phyloP scores from a whole-genome alignment of 2,113 vertebrate genomes.

The Leptosomus discolor region DNA sequence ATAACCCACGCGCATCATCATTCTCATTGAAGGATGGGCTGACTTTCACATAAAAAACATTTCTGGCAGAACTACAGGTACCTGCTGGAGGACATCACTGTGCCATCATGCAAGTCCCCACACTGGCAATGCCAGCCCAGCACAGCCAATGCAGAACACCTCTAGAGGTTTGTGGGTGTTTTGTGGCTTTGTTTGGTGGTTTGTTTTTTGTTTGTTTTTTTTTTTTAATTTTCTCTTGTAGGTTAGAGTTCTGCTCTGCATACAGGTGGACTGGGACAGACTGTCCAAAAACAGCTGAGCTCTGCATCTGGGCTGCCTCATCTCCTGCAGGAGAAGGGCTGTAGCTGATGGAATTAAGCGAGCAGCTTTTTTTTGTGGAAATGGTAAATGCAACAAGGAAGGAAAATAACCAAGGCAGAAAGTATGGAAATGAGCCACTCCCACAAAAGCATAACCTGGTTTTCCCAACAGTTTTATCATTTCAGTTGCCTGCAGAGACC shows the following conservation, averaged over 20 bases:
- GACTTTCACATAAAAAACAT: neutral
- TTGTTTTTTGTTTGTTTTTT: neutral
- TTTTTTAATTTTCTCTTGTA: neutral
- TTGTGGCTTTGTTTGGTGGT: no score
- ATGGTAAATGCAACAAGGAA: neutral
- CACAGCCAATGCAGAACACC: neutral
- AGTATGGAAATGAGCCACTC: neutral
- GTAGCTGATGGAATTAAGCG: neutral
- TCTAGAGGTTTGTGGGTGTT: neutral
- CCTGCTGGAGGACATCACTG: neutral
- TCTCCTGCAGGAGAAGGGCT: neutral
- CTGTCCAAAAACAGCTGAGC: neutral
- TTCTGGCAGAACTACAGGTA: neutral
- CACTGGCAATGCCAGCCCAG: neutral
- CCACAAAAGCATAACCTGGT: neutral
- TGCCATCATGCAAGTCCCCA: fast-evolving
- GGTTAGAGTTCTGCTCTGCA: neutral
- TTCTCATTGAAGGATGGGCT: neutral
- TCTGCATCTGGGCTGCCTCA: neutral
- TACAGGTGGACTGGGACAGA: neutral
- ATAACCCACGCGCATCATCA: fast-evolving
- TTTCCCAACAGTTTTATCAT: neutral
- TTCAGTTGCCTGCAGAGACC: neutral
- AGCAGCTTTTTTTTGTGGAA: neutral
- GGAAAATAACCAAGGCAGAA: neutral